Evolutionary conservation across 1,140 invertebrate genomes (phyloP).

Genomic region (Pseudomyrmex concolor): DNA sequence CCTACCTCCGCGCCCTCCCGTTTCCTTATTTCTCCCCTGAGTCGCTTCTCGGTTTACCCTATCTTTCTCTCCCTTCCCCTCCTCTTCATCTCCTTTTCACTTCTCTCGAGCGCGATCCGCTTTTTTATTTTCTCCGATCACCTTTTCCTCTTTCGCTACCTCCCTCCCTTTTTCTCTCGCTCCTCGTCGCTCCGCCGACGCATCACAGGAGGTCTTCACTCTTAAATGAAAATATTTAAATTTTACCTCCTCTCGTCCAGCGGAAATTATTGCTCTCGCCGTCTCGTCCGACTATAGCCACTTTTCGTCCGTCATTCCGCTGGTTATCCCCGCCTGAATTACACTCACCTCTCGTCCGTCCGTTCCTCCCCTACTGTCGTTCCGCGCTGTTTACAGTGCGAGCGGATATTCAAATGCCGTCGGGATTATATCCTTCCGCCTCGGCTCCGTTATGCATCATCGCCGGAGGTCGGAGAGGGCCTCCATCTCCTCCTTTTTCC

Average conservation of each 20-base stretch:
- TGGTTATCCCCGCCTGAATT: conserved; percentile 45
- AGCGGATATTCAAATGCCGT: conserved; percentile 63
- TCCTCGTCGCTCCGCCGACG: conserved; percentile 43
- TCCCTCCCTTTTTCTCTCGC: not conserved
- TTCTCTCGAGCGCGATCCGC: not conserved
- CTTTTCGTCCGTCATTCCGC: conserved; percentile 46
- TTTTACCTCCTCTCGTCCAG: conserved; percentile 67
- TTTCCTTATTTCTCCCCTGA: conserved; percentile 28
- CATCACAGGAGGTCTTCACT: conserved; percentile 62
- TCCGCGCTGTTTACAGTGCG: conserved; percentile 41
- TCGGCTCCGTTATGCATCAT: conserved; percentile 48
- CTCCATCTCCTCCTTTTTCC: conserved; percentile 36
- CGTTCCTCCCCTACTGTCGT: not conserved
- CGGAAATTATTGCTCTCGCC: conserved; percentile 71
- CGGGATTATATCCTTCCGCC: conserved; percentile 47
- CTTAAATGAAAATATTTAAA: conserved; percentile 75
- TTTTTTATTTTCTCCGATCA: conserved; percentile 48
- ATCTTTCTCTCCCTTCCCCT: conserved; percentile 23
- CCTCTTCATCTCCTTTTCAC: not conserved
- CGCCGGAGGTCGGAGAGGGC: conserved; percentile 8
- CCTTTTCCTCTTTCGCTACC: conserved; percentile 31
- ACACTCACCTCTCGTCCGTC: not conserved
- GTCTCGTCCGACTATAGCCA: conserved; percentile 26
- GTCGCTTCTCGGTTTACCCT: conserved; percentile 44
- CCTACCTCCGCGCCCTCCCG: conserved; percentile 48